These are phyloP conservation scores for Anorthoa munda DNA, from an alignment of 2,888 invertebrate species.

Conservation along the genomic window DNA sequence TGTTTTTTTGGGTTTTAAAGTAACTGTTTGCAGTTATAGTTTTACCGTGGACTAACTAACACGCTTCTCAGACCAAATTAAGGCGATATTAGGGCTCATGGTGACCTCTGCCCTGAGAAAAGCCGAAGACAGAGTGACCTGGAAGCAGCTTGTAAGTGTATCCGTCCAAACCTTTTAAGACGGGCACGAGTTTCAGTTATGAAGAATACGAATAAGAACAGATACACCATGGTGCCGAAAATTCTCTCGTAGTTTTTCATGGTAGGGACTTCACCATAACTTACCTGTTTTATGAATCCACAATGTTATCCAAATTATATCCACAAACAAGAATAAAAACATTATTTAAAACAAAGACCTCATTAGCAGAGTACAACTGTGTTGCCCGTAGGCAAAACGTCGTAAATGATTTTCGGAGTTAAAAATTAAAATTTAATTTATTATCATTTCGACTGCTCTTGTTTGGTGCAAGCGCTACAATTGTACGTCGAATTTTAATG, in stretches of 20 bases:
- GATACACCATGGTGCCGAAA: too few species aligned
- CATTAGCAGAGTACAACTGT: conserved; percentile 50
- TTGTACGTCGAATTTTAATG: conserved; percentile 47
- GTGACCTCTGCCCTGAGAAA: too few species aligned
- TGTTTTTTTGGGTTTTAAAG: neutral
- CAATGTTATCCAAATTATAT: conserved; percentile 5
- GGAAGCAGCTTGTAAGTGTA: too few species aligned
- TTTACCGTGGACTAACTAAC: too few species aligned
- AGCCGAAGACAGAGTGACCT: too few species aligned
- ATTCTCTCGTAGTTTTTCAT: too few species aligned
- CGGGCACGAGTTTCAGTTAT: too few species aligned
- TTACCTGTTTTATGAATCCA: neutral
- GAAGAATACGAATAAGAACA: too few species aligned
- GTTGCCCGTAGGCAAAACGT: conserved; percentile 42
- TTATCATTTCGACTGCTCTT: conserved; percentile 49
- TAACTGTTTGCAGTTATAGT: too few species aligned
- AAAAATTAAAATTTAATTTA: conserved; percentile 46
- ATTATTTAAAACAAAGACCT: conserved; percentile 54
- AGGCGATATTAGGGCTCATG: too few species aligned
- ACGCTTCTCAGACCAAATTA: too few species aligned
- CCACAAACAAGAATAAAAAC: conserved; percentile 33
- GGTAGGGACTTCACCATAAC: neutral
- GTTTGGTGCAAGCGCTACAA: conserved; percentile 41
- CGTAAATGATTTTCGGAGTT: conserved; percentile 31
- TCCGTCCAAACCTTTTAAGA: too few species aligned